Conservation (phyloP, 2,888 invertebrate species). For the Podotricha telesiphe region DNA sequence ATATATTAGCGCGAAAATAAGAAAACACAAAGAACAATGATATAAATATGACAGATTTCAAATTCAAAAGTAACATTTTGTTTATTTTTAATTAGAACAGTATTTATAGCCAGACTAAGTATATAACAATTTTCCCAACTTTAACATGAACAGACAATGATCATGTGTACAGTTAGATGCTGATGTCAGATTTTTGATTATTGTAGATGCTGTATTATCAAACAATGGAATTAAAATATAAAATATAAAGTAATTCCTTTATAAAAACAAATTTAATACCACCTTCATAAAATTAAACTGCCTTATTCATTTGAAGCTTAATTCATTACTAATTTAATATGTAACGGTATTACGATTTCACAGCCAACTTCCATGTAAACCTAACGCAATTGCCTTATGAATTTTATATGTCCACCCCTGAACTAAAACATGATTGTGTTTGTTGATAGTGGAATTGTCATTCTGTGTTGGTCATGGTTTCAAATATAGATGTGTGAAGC, state of each 20-base stretch:
- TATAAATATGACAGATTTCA: too few species aligned
- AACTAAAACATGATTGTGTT: conserved; percentile 4
- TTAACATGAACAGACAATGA: too few species aligned
- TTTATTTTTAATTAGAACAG: too few species aligned
- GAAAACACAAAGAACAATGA: too few species aligned
- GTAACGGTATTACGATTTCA: conserved; percentile 12
- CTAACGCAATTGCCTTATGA: conserved; percentile 26
- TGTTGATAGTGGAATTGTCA: background rate
- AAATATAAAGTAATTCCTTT: background rate
- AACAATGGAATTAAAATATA: background rate
- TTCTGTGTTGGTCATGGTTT: background rate
- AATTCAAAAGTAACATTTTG: too few species aligned
- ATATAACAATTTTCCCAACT: too few species aligned
- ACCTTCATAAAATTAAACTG: background rate
- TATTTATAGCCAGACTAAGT: too few species aligned
- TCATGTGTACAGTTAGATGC: too few species aligned
- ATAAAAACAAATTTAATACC: background rate
- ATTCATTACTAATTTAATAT: conserved; percentile 12
- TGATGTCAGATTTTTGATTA: too few species aligned
- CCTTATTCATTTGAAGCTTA: background rate
- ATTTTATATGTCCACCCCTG: conserved; percentile 34
- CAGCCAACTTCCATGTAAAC: conserved; percentile 1
- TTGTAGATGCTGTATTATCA: too few species aligned
- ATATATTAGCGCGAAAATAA: too few species aligned
- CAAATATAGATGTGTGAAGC: too few species aligned